These are phyloP conservation scores for Pimpla rufipes DNA, from an alignment of 2,888 invertebrate genomes.

Conservation along the genomic window DNA sequence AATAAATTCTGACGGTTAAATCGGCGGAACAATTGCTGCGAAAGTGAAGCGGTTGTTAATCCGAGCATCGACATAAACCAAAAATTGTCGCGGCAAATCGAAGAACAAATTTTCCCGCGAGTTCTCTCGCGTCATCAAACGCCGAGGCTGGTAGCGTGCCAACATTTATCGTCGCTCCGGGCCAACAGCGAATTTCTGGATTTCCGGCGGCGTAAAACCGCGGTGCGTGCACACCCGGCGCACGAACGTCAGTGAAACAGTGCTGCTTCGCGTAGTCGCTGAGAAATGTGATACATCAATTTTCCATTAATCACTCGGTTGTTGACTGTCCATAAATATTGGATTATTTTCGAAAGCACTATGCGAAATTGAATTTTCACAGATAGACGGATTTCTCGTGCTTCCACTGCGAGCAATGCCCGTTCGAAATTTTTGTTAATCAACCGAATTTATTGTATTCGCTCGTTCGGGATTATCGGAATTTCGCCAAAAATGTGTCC, in stretches of 20 bases:
- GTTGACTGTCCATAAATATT: constrained; percentile 23
- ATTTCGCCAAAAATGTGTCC: no score
- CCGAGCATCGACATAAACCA: neutral
- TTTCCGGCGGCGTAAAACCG: constrained; percentile 12
- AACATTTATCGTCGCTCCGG: neutral
- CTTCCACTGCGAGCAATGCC: neutral
- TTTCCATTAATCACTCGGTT: constrained; percentile 18
- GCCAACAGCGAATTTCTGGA: neutral
- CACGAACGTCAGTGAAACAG: constrained; percentile 11
- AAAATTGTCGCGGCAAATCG: neutral
- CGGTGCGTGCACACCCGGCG: neutral
- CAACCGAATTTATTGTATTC: neutral
- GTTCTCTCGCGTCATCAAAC: constrained; percentile 2
- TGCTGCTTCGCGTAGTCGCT: neutral
- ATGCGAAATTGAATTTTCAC: constrained; percentile 7
- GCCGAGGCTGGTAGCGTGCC: constrained; percentile 13
- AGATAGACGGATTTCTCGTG: neutral
- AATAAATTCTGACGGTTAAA: neutral
- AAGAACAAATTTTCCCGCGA: neutral
- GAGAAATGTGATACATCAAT: constrained; percentile 23
- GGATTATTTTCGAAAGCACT: neutral
- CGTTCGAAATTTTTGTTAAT: neutral
- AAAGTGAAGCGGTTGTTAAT: neutral
- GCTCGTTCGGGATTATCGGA: no score
- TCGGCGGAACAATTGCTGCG: neutral